phyloP scores from a whole-genome alignment of 1,140 invertebrate genomes.

The Cotesia typhae region DNA sequence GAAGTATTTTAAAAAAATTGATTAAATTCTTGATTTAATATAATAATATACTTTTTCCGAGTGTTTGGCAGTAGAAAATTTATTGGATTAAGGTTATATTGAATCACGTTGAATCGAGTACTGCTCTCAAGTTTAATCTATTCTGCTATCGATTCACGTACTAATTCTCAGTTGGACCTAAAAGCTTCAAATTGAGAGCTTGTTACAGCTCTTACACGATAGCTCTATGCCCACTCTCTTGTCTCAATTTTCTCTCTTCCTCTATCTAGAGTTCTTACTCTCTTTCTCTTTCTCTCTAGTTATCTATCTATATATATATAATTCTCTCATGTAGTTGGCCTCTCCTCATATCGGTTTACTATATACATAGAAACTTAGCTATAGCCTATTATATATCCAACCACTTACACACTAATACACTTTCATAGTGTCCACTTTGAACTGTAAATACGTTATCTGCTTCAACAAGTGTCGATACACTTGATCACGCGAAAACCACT shows the following conservation, averaged over 20 bases:
- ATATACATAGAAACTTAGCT: constrained; percentile 2
- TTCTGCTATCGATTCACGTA: constrained; percentile 10
- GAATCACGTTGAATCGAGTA: not conserved
- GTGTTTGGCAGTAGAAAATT: too few species aligned
- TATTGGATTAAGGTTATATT: not conserved
- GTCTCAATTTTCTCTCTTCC: not conserved
- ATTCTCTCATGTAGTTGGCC: not conserved
- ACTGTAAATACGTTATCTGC: constrained; percentile 52
- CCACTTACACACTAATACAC: constrained; percentile 28
- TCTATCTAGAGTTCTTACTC: not conserved
- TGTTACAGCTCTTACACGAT: not conserved
- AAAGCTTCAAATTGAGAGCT: not conserved
- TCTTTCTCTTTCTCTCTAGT: not conserved
- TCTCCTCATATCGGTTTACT: not conserved
- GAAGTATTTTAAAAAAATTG: too few species aligned
- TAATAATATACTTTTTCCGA: too few species aligned
- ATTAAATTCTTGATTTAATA: too few species aligned
- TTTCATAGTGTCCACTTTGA: constrained; percentile 46
- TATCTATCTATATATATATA: not conserved
- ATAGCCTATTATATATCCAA: not conserved
- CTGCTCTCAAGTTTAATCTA: constrained; percentile 2
- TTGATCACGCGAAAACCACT: constrained; percentile 41
- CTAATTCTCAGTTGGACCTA: constrained; percentile 23
- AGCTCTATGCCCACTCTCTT: not conserved
- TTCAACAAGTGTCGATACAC: constrained; percentile 46